Percentiles rank a stretch among this genome's conserved stretches.
phyloP scores from a whole-genome alignment of 2,888 invertebrate genomes.

The Ctenicera cuprea region DNA sequence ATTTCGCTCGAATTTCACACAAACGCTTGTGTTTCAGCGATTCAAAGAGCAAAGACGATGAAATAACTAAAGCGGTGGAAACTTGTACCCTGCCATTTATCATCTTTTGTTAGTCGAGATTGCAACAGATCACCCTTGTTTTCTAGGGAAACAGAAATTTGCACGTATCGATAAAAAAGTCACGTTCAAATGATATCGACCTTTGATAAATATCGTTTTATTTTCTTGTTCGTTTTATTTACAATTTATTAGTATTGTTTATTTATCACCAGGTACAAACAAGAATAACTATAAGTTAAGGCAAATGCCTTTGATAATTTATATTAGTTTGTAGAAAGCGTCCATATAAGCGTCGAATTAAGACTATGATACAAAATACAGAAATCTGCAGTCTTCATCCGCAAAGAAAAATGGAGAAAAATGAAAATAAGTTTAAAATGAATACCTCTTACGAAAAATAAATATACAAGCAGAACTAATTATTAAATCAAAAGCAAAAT shows the following conservation, averaged over 20 bases:
- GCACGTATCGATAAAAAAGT: conserved; percentile 32
- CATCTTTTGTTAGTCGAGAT: conserved; percentile 31
- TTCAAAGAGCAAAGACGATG: conserved; percentile 5
- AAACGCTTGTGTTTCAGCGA: not conserved
- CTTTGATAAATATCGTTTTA: not conserved
- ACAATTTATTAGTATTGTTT: not conserved
- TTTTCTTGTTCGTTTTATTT: not conserved
- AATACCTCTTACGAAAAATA: no score
- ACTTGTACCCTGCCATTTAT: conserved; percentile 24
- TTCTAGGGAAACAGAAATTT: conserved; percentile 20
- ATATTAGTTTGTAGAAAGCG: no score
- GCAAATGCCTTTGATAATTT: no score
- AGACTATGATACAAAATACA: no score
- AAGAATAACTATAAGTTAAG: no score
- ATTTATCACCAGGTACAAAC: no score
- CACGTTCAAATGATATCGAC: conserved; percentile 4
- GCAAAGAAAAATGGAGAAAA: no score
- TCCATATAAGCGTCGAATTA: no score
- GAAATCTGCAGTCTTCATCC: no score
- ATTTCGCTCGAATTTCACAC: no score
- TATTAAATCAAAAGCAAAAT: not conserved
- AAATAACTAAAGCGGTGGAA: conserved; percentile 27
- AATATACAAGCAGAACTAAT: no score
- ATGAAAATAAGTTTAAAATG: no score
- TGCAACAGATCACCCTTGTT: conserved; percentile 32